Evolutionary conservation across 2,113 vertebrate species (phyloP).

Genomic region (Neomonachus schauinslandi): DNA sequence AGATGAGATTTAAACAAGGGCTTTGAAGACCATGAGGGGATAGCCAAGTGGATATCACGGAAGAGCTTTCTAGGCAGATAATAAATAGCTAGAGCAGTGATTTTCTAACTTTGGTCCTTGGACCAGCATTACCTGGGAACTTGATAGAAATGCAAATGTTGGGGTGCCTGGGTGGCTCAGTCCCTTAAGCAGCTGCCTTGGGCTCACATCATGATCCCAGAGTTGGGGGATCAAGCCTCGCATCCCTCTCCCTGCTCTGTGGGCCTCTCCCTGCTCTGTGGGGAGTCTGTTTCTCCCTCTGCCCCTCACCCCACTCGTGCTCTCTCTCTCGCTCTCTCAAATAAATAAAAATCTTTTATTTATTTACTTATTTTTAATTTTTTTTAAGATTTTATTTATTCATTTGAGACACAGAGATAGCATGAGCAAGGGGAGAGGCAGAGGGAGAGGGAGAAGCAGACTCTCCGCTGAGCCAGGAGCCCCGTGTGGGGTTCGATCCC

Average conservation of each 20-base stretch:
- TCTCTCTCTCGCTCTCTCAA: neutral
- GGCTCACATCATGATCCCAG: neutral
- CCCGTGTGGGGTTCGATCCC: too few relatives aligned
- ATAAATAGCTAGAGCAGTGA: neutral
- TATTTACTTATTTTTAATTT: too few relatives aligned
- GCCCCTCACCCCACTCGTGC: neutral
- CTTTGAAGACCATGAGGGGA: neutral
- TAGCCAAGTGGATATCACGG: neutral
- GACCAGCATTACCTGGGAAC: neutral
- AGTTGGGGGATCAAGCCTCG: neutral
- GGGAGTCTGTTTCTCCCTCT: too few relatives aligned
- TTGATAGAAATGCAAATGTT: constrained; percentile 17
- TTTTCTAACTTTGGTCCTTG: neutral
- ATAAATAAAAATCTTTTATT: too few relatives aligned
- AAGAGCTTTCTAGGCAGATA: neutral
- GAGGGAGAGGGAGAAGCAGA: too few relatives aligned
- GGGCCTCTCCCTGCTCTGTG: neutral
- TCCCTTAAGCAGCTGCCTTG: neutral
- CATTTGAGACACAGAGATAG: too few relatives aligned
- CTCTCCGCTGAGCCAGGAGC: too few relatives aligned
- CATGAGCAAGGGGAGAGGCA: too few relatives aligned
- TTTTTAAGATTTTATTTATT: too few relatives aligned
- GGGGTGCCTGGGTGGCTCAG: neutral
- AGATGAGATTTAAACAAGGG: constrained; percentile 34
- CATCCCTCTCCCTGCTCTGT: neutral